Conservation (phyloP, 1,140 invertebrate species). For the Bombus fervidus region DNA sequence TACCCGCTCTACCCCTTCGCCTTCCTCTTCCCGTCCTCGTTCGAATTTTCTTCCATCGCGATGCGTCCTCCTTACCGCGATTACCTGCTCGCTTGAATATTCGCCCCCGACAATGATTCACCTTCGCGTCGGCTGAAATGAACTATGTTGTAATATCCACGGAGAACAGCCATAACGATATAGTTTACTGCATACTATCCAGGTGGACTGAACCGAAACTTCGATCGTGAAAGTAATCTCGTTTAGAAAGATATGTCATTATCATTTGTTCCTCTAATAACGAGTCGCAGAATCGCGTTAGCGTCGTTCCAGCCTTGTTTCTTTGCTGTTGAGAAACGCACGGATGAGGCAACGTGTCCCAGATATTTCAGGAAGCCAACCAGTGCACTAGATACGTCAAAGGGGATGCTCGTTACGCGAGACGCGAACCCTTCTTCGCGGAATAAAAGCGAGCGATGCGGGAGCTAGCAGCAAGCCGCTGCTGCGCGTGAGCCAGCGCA, state of each 20-base stretch:
- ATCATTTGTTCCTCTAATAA: background rate
- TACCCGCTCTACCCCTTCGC: constrained; percentile 14
- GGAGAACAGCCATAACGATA: too few species aligned
- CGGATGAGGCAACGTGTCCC: constrained; percentile 30
- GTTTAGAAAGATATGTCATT: too few species aligned
- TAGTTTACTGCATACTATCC: too few species aligned
- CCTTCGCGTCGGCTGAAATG: background rate
- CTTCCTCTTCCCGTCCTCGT: constrained; percentile 53
- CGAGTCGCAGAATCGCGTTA: background rate
- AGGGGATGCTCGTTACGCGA: constrained; percentile 64
- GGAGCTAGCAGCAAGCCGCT: background rate
- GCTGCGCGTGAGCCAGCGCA: background rate
- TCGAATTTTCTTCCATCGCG: constrained; percentile 33
- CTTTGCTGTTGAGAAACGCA: too few species aligned
- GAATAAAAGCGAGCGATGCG: constrained; percentile 47
- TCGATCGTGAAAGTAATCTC: background rate
- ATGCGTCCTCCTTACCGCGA: constrained; percentile 38
- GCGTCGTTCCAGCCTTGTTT: background rate
- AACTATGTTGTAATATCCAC: background rate
- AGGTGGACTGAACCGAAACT: background rate
- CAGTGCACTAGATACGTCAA: constrained; percentile 39
- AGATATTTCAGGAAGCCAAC: constrained; percentile 44
- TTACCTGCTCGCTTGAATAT: constrained; percentile 60
- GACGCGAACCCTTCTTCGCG: constrained; percentile 15
- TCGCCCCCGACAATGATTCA: constrained; percentile 45